These are phyloP conservation scores for Dissostichus mawsoni DNA, from an alignment of 2,113 vertebrate species.

Conservation along the genomic window DNA sequence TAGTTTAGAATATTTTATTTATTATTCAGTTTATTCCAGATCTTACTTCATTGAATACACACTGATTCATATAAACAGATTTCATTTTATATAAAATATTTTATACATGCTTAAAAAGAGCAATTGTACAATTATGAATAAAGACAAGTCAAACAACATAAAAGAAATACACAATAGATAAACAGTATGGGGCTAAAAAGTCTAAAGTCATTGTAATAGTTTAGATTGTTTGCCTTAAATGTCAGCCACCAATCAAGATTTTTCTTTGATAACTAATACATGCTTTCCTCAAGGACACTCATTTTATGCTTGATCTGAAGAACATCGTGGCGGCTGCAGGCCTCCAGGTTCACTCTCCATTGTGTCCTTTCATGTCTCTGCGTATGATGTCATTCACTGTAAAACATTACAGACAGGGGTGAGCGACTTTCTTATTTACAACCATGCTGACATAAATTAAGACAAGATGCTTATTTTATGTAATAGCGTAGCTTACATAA, in stretches of 20 bases:
- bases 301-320: background rate
- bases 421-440: slow-evolving; percentile 9
- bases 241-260: background rate
- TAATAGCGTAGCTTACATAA: background rate
- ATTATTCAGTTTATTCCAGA: background rate
- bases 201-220: background rate
- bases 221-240: slow-evolving; percentile 1
- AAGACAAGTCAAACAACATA: slow-evolving; percentile 13
- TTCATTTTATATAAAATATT: slow-evolving; percentile 64
- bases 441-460: background rate
- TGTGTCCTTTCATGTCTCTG: slow-evolving; percentile 93
- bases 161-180: slow-evolving; percentile 32
- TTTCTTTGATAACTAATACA: slow-evolving; percentile 1
- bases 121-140: slow-evolving; percentile 57
- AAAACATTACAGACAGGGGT: slow-evolving; percentile 68
- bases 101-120: slow-evolving; percentile 54
- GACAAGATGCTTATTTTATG: background rate
- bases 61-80: slow-evolving; percentile 27
- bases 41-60: slow-evolving; percentile 6
- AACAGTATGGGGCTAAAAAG: slow-evolving; percentile 22
- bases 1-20: background rate
- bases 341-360: slow-evolving; percentile 85
- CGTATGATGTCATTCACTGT: slow-evolving; percentile 98
- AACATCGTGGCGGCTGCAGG: background rate
- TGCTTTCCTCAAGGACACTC: background rate